Evolutionary conservation across 2,797 vertebrate genomes (phyloP).

Genomic region (Scarus forsteni): DNA sequence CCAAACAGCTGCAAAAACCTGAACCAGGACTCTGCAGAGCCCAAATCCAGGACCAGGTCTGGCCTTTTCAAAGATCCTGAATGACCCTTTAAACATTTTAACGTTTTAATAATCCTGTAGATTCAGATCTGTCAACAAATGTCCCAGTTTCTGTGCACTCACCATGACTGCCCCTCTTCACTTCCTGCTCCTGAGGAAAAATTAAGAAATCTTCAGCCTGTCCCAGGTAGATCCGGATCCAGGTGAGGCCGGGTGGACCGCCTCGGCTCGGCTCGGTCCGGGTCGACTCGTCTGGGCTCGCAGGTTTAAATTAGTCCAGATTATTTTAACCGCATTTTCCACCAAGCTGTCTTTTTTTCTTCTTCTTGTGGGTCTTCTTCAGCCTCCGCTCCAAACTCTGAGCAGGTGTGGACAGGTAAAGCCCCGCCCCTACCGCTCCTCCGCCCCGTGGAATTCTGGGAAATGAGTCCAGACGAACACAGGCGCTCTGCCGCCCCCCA

Average conservation of each 20-base stretch:
- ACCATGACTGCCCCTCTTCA: slow-evolving; percentile 66
- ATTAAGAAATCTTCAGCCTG: slow-evolving; percentile 41
- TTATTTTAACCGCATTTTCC: slow-evolving; percentile 14
- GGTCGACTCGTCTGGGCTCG: slow-evolving; percentile 5
- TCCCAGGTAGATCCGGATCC: slow-evolving; percentile 23
- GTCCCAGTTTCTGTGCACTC: slow-evolving; percentile 32
- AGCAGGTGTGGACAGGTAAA: slow-evolving; percentile 81
- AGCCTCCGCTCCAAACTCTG: slow-evolving; percentile 45
- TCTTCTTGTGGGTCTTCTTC: slow-evolving; percentile 20
- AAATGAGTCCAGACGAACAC: slow-evolving; percentile 20
- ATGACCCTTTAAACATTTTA: not conserved
- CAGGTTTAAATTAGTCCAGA: not conserved
- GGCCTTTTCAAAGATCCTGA: not conserved
- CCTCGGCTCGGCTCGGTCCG: not conserved
- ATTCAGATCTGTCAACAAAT: too few species aligned
- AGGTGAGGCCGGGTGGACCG: slow-evolving; percentile 2
- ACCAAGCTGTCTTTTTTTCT: not conserved
- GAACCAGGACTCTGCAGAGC: not conserved
- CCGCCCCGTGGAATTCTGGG: slow-evolving; percentile 67
- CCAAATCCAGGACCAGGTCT: not conserved
- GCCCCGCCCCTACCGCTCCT: slow-evolving; percentile 31
- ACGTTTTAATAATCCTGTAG: too few species aligned
- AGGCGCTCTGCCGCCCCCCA: slow-evolving; percentile 18
- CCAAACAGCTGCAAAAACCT: not conserved
- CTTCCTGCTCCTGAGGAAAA: slow-evolving; percentile 67